Base-by-base conservation (phyloP, 2,113 vertebrate species). In the Hemichromis elongatus region DNA sequence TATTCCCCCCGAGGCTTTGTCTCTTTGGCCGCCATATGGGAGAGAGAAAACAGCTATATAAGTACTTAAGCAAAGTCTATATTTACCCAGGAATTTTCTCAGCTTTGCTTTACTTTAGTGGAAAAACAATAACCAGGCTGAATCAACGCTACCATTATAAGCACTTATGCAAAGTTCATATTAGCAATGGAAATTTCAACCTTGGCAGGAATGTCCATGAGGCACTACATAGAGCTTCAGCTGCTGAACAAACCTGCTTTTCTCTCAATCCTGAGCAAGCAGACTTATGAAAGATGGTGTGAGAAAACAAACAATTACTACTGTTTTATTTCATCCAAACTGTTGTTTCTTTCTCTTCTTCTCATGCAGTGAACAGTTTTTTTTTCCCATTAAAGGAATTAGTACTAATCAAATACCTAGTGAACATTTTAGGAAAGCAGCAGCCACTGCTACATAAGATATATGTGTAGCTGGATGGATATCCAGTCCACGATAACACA, bases 41-140 rank as follows among this genome's bases (percentile, higher is more conserved):
- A 91, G 78, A 91, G 86, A 92, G 92, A 95, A 93, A 93, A 93
- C 92, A 93, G 92, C 89, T 91, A 88, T 88, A 95, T 96, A 96
- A 96, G 96, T 94, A 95, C 95, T 96, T 96, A 96, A 95, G 96
- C 93, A 96, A 96, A 96, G 96, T 96, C 96, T 95, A 96, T 96
- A 95, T 96, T 96, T 96, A 95, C 95, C 45, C 45, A 95, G 91
- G 96, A 96, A 93, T 96, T 93, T 94, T 93, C 92, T 88, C 86
- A 88, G 94, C 95, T 96, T 96, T 96, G 95, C 94, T 95, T 96
- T 94, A 92, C 93, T 96, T 94, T 91, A 89, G 94, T 94, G 93
- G 93, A 92, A 96, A 96, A 96, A 96, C 95, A 96, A 96, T 96
- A 94, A 94, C 92, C 92, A 91, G 92, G 86, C 93, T 94, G 94